These are phyloP conservation scores for Drymonia ruficornis DNA, from an alignment of 2,888 invertebrate genomes.

Conservation along the genomic window DNA sequence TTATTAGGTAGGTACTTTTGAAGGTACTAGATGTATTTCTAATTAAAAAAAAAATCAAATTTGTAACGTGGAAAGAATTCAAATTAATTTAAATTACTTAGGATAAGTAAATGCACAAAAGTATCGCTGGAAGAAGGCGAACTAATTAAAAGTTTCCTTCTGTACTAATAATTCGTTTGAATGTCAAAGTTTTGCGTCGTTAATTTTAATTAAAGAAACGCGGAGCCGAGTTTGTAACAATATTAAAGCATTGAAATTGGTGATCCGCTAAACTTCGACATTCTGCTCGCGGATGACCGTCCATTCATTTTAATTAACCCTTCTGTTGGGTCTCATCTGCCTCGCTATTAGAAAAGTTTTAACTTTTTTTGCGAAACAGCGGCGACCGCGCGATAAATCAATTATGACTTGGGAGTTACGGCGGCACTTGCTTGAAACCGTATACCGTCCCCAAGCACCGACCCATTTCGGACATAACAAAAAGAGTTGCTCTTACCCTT, in stretches of 20 bases:
- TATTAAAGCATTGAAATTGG: conserved; percentile 84
- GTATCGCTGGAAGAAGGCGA: conserved; percentile 76
- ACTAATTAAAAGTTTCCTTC: conserved; percentile 84
- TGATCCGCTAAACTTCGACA: conserved; percentile 83
- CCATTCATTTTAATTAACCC: conserved; percentile 83
- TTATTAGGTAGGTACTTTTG: conserved; percentile 13
- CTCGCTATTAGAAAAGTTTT: conserved; percentile 65
- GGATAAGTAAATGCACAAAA: conserved; percentile 76
- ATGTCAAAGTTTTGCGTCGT: conserved; percentile 84
- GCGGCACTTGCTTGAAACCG: conserved; percentile 39
- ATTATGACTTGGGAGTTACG: conserved; percentile 57
- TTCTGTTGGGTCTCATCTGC: conserved; percentile 68
- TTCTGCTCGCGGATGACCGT: conserved; percentile 76
- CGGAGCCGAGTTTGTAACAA: conserved; percentile 79
- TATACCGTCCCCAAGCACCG: conserved; percentile 15
- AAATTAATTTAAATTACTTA: conserved; percentile 77
- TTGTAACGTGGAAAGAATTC: conserved; percentile 59
- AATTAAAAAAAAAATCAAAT: conserved; percentile 19
- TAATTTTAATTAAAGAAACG: conserved; percentile 85
- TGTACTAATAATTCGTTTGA: conserved; percentile 85
- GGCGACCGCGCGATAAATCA: conserved; percentile 64
- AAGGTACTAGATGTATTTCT: conserved; percentile 8
- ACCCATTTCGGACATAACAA: conserved; percentile 18
- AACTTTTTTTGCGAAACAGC: conserved; percentile 55
- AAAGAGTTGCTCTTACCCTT: conserved; percentile 6